These are phyloP conservation scores for Todiramphus chloris DNA, from an alignment of 2,113 vertebrate genomes.

Conservation along the genomic window DNA sequence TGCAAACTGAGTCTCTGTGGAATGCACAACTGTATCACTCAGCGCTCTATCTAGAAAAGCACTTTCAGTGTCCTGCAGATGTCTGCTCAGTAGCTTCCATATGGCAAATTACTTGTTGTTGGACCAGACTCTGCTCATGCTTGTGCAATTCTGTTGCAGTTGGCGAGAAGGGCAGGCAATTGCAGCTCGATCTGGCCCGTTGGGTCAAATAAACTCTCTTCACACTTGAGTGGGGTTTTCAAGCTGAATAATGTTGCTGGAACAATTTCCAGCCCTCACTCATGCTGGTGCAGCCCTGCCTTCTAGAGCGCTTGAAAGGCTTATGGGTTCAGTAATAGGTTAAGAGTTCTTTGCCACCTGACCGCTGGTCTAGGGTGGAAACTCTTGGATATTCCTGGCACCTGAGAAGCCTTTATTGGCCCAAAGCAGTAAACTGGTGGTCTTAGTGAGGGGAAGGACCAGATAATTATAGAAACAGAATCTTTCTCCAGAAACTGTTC, in stretches of 20 bases:
- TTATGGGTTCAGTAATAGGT: background rate
- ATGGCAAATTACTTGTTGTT: slow-evolving; percentile 70
- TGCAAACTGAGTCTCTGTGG: slow-evolving; percentile 44
- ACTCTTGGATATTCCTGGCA: background rate
- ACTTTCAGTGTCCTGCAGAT: slow-evolving; percentile 71
- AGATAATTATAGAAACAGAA: slow-evolving; percentile 57
- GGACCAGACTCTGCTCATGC: slow-evolving; percentile 50
- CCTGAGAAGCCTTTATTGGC: background rate
- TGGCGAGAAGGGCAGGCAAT: slow-evolving; percentile 42
- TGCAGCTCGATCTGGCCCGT: slow-evolving; percentile 10
- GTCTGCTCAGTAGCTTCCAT: slow-evolving; percentile 71
- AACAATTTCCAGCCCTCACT: background rate
- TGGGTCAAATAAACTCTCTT: slow-evolving; percentile 59
- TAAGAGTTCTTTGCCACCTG: slow-evolving; percentile 5
- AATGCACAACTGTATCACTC: slow-evolving; percentile 61
- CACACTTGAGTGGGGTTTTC: slow-evolving; percentile 17
- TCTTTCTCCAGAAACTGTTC: slow-evolving; percentile 36
- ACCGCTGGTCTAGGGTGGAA: background rate
- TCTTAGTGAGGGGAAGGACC: background rate
- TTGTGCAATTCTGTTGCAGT: slow-evolving; percentile 63
- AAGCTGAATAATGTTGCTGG: slow-evolving; percentile 35
- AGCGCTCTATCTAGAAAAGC: slow-evolving; percentile 37
- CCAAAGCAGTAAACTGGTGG: background rate
- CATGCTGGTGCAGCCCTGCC: background rate
- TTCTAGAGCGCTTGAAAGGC: background rate